These are phyloP conservation scores for Eriosoma lanigerum DNA, from an alignment of 1,140 invertebrate genomes.

Conservation along the genomic window DNA sequence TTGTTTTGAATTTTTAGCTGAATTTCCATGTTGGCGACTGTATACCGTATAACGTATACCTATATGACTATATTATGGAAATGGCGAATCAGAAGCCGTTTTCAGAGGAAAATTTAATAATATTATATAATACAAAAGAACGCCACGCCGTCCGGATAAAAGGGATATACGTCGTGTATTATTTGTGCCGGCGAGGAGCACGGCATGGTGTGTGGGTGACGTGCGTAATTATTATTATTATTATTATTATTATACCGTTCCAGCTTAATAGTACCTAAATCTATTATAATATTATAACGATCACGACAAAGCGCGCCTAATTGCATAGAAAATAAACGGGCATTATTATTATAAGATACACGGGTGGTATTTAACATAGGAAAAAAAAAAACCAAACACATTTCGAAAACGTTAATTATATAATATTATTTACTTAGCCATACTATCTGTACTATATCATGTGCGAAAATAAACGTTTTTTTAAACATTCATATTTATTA, in stretches of 20 bases:
- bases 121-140: neutral
- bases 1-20: constrained; percentile 4
- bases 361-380: too few relatives aligned
- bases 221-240: neutral
- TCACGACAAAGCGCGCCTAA: constrained; percentile 6
- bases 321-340: neutral
- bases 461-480: too few relatives aligned
- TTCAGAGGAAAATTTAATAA: neutral
- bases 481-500: too few relatives aligned
- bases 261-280: neutral
- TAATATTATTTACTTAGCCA: too few relatives aligned
- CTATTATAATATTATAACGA: constrained; percentile 4
- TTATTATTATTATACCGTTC: neutral
- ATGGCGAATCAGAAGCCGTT: too few relatives aligned
- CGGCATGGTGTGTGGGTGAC: neutral
- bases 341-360: too few relatives aligned
- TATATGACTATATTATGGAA: too few relatives aligned
- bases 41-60: neutral
- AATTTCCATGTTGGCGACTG: neutral
- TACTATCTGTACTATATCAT: too few relatives aligned
- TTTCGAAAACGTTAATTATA: too few relatives aligned
- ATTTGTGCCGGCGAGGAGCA: neutral
- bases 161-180: neutral
- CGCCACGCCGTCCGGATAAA: neutral
- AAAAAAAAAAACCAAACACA: too few relatives aligned